Evolutionary conservation across 1,140 invertebrate species (phyloP), one percentile per base, ranked within the genome.

Genomic region (Ruditapes philippinarum): DNA sequence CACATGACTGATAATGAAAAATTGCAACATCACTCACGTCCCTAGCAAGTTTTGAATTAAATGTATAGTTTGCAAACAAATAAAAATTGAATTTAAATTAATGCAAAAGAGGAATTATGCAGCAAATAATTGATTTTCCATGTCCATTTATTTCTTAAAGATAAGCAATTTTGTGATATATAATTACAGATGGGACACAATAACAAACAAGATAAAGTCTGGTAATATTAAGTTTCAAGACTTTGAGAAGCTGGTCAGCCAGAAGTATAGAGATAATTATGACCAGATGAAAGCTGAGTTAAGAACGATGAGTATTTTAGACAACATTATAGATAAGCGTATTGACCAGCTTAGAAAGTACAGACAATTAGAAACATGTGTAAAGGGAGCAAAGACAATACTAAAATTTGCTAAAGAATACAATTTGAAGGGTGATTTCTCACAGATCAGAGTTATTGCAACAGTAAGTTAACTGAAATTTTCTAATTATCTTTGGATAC

Each of bases 291-390:
- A 42, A 40, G 22, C n/a, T 28, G 83, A 86, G n/a, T 33, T 86
- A n/a, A 17, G 19, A 28, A 36, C 25, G 19, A 36, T 74, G 17
- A 19, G 54, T 28, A 42, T 86, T 17, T n/a, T 25, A 17, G 14
- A 40, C 28, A 31, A 42, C 38, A 40, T 28, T 14, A 42, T 62
- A 1, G 19, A 40, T 3, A 12, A 76, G 17, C 28, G 70, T 54
- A 28, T 86, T 25, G 73, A 86, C 22, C 83, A 86, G 40, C 40
- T 86, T 25, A 38, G 36, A 22, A 49, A 86, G 25, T 74, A 49
- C 49, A 76, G 73, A 60, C 68, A 57, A 28, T 51, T 86, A 11
- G 68, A 60, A 60, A 22, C 28, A 12, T 86, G 73, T 78, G 73
- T 76, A 12, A 60, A 33, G 0, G 70, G 70, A 31, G 83, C 83